These are phyloP conservation scores for Odobenus rosmarus DNA, from an alignment of 2,113 vertebrate species.

Conservation along the genomic window DNA sequence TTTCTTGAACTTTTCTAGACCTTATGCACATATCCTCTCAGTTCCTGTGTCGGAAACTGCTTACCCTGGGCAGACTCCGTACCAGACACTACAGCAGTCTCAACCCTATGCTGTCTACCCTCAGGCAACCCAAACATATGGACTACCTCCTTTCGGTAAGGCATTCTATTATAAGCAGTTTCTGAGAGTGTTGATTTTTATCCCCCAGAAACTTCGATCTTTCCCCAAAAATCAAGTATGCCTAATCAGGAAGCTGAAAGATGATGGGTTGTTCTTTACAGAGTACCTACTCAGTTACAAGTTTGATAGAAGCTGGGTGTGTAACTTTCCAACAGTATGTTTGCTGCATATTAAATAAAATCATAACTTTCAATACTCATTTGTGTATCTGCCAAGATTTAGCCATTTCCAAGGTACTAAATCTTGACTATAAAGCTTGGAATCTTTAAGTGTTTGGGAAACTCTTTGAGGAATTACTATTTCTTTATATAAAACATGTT, in stretches of 20 bases:
- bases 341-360: not conserved
- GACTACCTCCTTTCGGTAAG: conserved; percentile 99
- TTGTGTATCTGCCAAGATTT: not conserved
- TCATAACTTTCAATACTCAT: not conserved
- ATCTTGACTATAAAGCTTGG: not conserved
- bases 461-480: conserved; percentile 13
- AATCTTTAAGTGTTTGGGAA: conserved; percentile 1
- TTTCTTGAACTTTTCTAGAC: conserved; percentile 82
- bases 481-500: not conserved
- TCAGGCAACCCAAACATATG: conserved; percentile 94
- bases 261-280: not conserved
- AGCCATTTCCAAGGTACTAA: conserved; percentile 3
- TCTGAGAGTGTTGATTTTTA: conserved; percentile 32
- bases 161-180: not conserved
- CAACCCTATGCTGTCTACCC: conserved; percentile 94
- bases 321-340: not conserved
- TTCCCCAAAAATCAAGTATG: not conserved
- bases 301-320: not conserved
- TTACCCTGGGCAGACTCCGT: conserved; percentile 92
- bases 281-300: not conserved
- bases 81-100: conserved; percentile 92
- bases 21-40: conserved; percentile 89
- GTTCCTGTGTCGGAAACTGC: conserved; percentile 90
- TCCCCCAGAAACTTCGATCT: not conserved
- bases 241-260: not conserved